Evolutionary conservation across 35 echinoderm and acorn worm genomes (phyloP).

Genomic region (Ptychodera flava): DNA sequence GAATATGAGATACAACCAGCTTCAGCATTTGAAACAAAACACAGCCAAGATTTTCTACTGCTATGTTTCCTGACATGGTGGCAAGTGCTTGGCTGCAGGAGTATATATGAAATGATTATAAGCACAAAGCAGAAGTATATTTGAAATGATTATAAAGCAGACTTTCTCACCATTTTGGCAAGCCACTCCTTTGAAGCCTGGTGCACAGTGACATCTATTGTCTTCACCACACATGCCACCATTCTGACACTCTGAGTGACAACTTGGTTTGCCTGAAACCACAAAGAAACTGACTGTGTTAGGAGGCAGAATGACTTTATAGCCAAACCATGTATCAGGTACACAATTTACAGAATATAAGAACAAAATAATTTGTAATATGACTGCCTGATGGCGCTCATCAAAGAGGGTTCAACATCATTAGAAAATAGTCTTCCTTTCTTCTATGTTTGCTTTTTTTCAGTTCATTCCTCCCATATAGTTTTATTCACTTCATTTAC

Average conservation of each 20-base stretch:
- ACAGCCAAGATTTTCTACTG: background rate
- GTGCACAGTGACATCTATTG: constrained; percentile 10
- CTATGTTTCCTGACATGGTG: background rate
- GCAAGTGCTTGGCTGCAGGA: background rate
- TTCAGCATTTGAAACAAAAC: background rate
- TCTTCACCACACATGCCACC: constrained; percentile 15
- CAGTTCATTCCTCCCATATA: no score
- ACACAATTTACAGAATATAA: no score
- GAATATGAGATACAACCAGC: no score
- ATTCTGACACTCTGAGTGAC: constrained; percentile 6
- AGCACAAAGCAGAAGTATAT: background rate
- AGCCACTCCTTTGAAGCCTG: constrained; percentile 6
- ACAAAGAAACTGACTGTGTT: no score
- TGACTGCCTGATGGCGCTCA: no score
- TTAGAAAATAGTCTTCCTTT: no score
- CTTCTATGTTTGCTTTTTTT: no score
- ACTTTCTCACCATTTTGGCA: constrained; percentile 7
- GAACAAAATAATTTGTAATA: no score
- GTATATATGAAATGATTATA: background rate
- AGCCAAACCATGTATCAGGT: no score
- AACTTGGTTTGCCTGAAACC: constrained; percentile 7
- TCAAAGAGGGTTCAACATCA: no score
- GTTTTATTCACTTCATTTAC: no score
- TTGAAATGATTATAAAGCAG: background rate
- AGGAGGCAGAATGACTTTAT: no score